Percentiles rank a stretch among this genome's conserved stretches.
These are phyloP conservation scores for Nasonia oneida DNA, from an alignment of 2,888 invertebrate genomes.

Conservation along the genomic window DNA sequence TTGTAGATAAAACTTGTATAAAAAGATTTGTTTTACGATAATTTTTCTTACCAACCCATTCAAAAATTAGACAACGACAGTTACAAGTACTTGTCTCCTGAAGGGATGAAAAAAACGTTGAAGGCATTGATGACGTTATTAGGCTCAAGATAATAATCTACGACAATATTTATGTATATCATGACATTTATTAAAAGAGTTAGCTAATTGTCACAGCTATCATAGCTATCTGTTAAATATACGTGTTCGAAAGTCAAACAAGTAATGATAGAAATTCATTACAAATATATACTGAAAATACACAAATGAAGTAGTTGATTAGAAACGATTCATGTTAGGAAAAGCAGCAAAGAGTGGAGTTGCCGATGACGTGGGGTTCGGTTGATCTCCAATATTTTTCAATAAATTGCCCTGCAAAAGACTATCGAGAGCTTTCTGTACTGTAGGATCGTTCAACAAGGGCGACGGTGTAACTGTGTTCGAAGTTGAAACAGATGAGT, in stretches of 20 bases:
- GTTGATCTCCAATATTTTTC: constrained; percentile 79
- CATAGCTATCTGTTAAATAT: constrained; percentile 60
- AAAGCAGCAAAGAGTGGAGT: constrained; percentile 77
- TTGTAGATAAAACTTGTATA: constrained; percentile 31
- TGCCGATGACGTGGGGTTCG: constrained; percentile 69
- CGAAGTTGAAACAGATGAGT: constrained; percentile 65
- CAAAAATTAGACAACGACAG: not conserved
- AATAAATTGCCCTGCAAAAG: constrained; percentile 83
- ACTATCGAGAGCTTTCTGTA: constrained; percentile 90
- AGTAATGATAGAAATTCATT: constrained; percentile 50
- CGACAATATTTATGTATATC: constrained; percentile 42
- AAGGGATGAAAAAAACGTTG: constrained; percentile 22
- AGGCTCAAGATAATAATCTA: constrained; percentile 36
- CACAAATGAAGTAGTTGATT: constrained; percentile 62
- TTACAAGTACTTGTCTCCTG: not conserved
- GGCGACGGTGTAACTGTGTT: constrained; percentile 79
- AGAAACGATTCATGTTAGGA: constrained; percentile 76
- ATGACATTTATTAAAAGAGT: constrained; percentile 61
- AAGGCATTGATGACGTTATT: constrained; percentile 5
- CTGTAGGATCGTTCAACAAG: constrained; percentile 88
- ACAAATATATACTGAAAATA: constrained; percentile 47
- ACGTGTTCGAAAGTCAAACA: constrained; percentile 46
- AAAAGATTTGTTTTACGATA: not conserved
- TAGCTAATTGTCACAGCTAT: constrained; percentile 58
- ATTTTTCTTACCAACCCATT: not conserved